A percentile compares a stretch with the other conserved stretches of the same genome.
Evolutionary conservation across 1,140 invertebrate genomes (phyloP).

Genomic region (Maniola jurtina): DNA sequence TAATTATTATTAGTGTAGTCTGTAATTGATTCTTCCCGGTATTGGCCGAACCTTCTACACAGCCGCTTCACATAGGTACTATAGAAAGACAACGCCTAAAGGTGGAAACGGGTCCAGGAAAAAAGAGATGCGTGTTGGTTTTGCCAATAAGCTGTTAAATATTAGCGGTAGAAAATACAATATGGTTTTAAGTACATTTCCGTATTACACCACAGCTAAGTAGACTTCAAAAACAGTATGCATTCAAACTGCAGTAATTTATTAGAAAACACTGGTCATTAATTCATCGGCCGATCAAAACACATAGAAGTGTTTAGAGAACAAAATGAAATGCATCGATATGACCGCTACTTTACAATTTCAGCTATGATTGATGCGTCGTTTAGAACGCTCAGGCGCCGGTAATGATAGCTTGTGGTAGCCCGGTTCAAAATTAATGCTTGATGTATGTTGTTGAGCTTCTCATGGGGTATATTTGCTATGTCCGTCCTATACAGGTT

Average conservation of each 20-base stretch:
- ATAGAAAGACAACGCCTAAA: too few species aligned
- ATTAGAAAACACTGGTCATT: constrained; percentile 33
- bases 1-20: too few species aligned
- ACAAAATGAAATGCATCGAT: constrained; percentile 43
- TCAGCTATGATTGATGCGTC: constrained; percentile 50
- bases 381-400: constrained; percentile 39
- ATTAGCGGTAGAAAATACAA: too few species aligned
- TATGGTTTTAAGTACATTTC: too few species aligned
- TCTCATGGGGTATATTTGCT: not conserved
- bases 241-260: constrained; percentile 22
- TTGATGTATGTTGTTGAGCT: constrained; percentile 4
- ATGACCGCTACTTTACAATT: constrained; percentile 46
- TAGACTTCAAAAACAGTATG: not conserved
- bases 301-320: constrained; percentile 41
- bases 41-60: too few species aligned
- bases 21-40: too few species aligned
- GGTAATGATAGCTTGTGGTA: constrained; percentile 36
- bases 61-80: too few species aligned
- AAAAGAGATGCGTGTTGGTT: too few species aligned
- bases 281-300: constrained; percentile 45
- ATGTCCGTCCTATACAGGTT: not conserved
- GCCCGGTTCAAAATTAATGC: constrained; percentile 4
- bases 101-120: too few species aligned
- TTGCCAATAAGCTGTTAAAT: too few species aligned
- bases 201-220: too few species aligned